These are phyloP conservation scores for Eupithecia abbreviata DNA, from an alignment of 2,888 invertebrate genomes.

Conservation along the genomic window DNA sequence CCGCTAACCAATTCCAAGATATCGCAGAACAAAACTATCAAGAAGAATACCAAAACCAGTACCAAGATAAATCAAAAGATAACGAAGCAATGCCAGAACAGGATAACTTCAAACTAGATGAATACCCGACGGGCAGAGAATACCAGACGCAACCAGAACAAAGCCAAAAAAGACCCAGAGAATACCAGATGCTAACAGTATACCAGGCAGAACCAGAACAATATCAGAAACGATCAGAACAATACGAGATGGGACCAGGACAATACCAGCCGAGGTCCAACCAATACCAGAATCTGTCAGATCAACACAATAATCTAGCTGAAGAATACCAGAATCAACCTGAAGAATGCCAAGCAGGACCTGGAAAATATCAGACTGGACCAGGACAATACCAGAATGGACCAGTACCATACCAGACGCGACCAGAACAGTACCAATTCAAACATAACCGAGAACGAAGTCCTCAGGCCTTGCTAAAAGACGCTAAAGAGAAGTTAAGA, in stretches of 20 bases:
- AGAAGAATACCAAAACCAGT: not conserved
- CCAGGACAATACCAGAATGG: too few relatives aligned
- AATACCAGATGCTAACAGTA: not conserved
- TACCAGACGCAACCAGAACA: not conserved
- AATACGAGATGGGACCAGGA: not conserved
- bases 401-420: not conserved
- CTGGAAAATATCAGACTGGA: too few relatives aligned
- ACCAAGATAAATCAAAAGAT: not conserved
- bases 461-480: constrained; percentile 57
- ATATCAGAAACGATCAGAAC: not conserved
- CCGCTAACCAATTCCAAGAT: not conserved
- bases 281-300: not conserved
- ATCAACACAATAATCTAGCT: not conserved
- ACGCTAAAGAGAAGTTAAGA: constrained; percentile 60
- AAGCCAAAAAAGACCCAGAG: not conserved
- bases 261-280: not conserved
- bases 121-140: not conserved
- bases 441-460: constrained; percentile 37
- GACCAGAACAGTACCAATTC: not conserved
- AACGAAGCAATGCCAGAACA: not conserved
- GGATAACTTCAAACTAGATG: not conserved
- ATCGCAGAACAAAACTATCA: not conserved
- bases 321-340: not conserved
- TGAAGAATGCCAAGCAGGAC: too few relatives aligned
- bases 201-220: not conserved